Percentiles rank a stretch among this genome's conserved stretches.
Conservation (phyloP, 1,140 invertebrate genomes). For the Megathymus violae region DNA sequence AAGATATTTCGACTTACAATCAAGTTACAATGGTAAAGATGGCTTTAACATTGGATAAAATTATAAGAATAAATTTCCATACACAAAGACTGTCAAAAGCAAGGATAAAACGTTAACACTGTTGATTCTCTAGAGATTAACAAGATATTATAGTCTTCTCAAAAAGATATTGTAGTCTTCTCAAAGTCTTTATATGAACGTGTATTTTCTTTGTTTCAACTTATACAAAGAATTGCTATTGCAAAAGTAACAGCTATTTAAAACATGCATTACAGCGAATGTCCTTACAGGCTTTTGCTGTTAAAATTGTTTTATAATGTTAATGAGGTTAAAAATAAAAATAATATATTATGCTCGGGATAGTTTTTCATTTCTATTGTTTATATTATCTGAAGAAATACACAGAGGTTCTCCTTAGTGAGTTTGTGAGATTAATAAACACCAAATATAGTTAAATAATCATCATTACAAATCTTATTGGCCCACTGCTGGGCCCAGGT, state of each 20-base stretch:
- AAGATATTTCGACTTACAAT: no score
- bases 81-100: not conserved
- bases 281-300: slow-evolving; percentile 6
- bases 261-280: slow-evolving; percentile 21
- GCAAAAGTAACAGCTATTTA: slow-evolving; percentile 23
- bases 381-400: no score
- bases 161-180: no score
- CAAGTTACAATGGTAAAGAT: no score
- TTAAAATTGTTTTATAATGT: slow-evolving; percentile 9
- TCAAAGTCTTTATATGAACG: not conserved
- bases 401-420: no score
- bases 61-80: not conserved
- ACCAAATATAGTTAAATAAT: no score
- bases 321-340: not conserved
- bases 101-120: not conserved
- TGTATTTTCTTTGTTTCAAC: slow-evolving; percentile 25
- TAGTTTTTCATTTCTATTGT: no score
- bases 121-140: not conserved
- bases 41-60: not conserved
- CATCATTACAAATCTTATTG: no score
- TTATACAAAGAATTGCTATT: slow-evolving; percentile 18
- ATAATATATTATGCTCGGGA: not conserved
- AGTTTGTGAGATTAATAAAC: no score
- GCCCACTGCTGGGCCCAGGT: no score
- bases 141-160: not conserved